A percentile compares a stretch with the other conserved stretches of the same genome.
These are phyloP conservation scores for Alethe diademata DNA, from an alignment of 2,113 vertebrate species.

Conservation along the genomic window DNA sequence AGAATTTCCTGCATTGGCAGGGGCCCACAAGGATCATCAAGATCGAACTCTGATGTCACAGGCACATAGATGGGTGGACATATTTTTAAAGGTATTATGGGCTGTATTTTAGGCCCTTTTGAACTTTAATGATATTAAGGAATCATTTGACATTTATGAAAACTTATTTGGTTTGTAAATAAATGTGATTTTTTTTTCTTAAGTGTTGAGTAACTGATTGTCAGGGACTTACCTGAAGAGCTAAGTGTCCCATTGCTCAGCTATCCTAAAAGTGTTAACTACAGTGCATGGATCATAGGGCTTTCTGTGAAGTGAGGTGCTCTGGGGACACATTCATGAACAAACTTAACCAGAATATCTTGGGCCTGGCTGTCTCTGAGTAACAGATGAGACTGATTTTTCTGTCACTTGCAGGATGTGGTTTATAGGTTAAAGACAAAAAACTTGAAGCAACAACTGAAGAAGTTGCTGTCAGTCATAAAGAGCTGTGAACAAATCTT, in stretches of 20 bases:
- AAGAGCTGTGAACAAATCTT: neutral
- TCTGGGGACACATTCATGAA: neutral
- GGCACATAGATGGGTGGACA: neutral
- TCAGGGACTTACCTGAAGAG: neutral
- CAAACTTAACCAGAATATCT: neutral
- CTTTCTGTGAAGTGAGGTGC: neutral
- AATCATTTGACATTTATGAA: neutral
- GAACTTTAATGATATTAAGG: neutral
- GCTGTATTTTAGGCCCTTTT: neutral
- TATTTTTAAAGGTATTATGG: neutral
- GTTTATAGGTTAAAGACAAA: neutral
- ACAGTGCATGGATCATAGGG: neutral
- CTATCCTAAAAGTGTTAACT: neutral
- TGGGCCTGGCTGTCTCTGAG: neutral
- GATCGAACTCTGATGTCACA: neutral
- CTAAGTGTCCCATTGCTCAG: neutral
- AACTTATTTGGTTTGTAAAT: neutral
- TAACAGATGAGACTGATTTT: neutral
- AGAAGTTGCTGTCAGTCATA: neutral
- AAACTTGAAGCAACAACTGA: accelerated
- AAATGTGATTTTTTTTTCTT: neutral
- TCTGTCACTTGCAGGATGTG: neutral
- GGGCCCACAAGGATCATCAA: neutral
- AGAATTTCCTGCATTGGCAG: too few relatives aligned
- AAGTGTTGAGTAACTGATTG: neutral